Evolutionary conservation across 2,113 vertebrate species (phyloP).

Genomic region (Menidia beryllina): DNA sequence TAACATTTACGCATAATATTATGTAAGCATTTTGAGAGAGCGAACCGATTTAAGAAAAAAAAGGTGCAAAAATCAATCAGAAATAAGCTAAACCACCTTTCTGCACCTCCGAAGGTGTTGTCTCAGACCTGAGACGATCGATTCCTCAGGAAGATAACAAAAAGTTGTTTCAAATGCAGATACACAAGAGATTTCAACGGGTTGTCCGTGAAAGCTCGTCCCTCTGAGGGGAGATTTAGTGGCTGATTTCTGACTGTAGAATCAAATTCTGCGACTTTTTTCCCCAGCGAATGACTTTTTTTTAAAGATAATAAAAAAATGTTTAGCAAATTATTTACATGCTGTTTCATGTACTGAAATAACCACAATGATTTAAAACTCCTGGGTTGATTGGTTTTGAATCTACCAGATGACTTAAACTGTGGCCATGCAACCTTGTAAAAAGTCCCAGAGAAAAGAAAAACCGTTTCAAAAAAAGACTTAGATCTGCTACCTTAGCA

Average conservation of each 20-base stretch:
- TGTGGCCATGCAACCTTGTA: neutral
- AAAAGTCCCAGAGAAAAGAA: neutral
- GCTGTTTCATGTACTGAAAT: neutral
- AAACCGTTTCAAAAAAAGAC: neutral
- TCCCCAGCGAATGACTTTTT: too few relatives aligned
- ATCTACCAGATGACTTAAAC: neutral
- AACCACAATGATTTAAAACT: neutral
- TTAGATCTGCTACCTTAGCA: constrained; percentile 87
- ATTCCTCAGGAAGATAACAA: neutral
- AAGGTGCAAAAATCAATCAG: neutral
- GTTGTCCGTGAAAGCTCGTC: too few relatives aligned
- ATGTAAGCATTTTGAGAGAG: too few relatives aligned
- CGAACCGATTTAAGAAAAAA: too few relatives aligned
- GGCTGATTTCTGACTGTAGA: neutral
- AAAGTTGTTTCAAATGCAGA: neutral
- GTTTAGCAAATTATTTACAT: neutral
- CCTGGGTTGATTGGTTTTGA: neutral
- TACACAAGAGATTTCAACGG: too few relatives aligned
- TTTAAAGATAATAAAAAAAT: fast-evolving
- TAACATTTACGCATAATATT: too few relatives aligned
- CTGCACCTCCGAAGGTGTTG: neutral
- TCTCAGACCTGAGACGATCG: neutral
- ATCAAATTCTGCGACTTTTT: too few relatives aligned
- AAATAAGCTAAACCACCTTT: too few relatives aligned
- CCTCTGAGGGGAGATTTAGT: neutral